A percentile compares a stretch with the other conserved stretches of the same genome.
phyloP scores from a whole-genome alignment of 2,888 invertebrate genomes.

The Aelia acuminata region DNA sequence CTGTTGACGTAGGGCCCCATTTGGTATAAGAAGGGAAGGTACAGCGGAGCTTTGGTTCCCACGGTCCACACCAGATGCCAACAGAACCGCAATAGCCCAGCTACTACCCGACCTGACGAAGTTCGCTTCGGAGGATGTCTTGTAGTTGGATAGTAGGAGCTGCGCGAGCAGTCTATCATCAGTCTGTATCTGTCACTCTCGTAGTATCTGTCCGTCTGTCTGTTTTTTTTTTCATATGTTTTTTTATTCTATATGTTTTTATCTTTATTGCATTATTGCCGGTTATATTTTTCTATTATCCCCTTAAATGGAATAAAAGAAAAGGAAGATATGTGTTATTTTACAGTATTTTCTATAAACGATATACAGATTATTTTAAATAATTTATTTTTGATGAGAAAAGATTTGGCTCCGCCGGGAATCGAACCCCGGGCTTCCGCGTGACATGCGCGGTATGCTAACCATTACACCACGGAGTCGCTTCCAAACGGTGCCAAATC shows the following conservation, averaged over 20 bases:
- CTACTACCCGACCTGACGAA: conserved; percentile 57
- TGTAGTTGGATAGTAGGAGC: neutral
- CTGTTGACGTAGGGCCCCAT: neutral
- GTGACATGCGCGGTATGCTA: too few relatives aligned
- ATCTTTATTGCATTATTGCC: neutral
- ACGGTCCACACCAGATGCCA: conserved; percentile 65
- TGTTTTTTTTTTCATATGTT: neutral
- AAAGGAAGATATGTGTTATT: neutral
- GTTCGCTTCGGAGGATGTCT: neutral
- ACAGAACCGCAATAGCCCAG: conserved; percentile 64
- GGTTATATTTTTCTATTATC: neutral
- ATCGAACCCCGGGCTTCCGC: too few relatives aligned
- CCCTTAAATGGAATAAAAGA: neutral
- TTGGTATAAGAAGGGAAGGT: neutral
- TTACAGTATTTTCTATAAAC: neutral
- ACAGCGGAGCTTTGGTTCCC: conserved; percentile 59
- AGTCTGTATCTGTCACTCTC: neutral
- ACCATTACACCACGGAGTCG: too few relatives aligned
- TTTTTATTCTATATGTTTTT: neutral
- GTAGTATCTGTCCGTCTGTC: neutral
- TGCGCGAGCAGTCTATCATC: neutral
- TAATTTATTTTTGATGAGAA: too few relatives aligned
- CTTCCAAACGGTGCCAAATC: too few relatives aligned
- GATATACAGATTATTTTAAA: neutral
- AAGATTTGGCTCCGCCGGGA: too few relatives aligned